Conservation (phyloP, 2,113 vertebrate genomes). For the Passer montanus region DNA sequence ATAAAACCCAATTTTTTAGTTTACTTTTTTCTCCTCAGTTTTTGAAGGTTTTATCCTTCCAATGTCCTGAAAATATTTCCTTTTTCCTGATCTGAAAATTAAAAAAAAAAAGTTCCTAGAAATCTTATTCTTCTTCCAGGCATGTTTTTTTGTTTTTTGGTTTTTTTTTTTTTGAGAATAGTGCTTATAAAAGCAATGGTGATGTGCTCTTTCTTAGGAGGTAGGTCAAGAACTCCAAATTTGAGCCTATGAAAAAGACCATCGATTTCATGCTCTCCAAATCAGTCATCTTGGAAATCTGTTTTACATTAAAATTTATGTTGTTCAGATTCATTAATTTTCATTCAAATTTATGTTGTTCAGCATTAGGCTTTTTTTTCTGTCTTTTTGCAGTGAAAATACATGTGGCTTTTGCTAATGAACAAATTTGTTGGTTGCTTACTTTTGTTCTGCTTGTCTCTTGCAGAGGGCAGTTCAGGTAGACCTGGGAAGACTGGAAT, state of each 20-base stretch:
- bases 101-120: neutral
- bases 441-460: neutral
- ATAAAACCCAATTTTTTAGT: rapidly evolving
- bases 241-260: neutral
- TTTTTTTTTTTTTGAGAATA: neutral
- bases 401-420: neutral
- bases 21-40: neutral
- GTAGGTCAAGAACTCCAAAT: neutral
- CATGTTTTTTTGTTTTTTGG: too few relatives aligned
- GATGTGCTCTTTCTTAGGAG: neutral
- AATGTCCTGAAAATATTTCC: neutral
- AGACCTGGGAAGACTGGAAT: neutral
- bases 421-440: neutral
- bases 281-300: neutral
- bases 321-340: neutral
- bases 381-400: neutral
- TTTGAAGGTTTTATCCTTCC: neutral
- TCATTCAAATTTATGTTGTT: neutral
- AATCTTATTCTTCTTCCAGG: neutral
- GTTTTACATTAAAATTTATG: neutral
- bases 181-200: neutral
- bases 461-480: neutral
- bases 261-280: neutral
- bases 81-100: neutral
- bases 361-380: neutral